Evolutionary conservation across 1,140 invertebrate species (phyloP).

Genomic region (Drosophila melanica): DNA sequence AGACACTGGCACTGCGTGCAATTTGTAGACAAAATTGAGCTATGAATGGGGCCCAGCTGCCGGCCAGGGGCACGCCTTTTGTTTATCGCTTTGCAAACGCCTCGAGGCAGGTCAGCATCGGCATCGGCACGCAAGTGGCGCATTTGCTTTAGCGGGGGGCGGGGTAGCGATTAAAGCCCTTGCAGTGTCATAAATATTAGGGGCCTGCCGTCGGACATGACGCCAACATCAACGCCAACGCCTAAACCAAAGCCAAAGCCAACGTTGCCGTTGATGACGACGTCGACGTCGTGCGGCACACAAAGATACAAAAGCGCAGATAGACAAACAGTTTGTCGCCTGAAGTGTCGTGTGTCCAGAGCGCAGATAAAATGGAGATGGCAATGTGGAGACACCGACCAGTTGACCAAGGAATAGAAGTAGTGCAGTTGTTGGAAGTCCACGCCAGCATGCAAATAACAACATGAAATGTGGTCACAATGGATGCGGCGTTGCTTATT

Average conservation of each 20-base stretch:
- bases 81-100: slow-evolving; percentile 28
- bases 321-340: slow-evolving; percentile 78
- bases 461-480: neutral
- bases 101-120: slow-evolving; percentile 31
- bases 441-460: slow-evolving; percentile 7
- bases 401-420: neutral
- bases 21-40: slow-evolving; percentile 49
- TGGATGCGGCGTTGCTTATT: neutral
- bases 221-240: slow-evolving; percentile 15
- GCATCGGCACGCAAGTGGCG: slow-evolving; percentile 23
- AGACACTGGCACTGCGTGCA: slow-evolving; percentile 26
- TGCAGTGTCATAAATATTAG: slow-evolving; percentile 73
- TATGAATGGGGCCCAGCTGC: slow-evolving; percentile 32
- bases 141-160: neutral
- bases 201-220: slow-evolving; percentile 49
- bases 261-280: slow-evolving; percentile 8
- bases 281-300: slow-evolving; percentile 43
- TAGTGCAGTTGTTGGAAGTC: neutral
- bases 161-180: slow-evolving; percentile 14
- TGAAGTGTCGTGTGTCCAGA: slow-evolving; percentile 50
- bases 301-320: slow-evolving; percentile 65
- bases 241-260: neutral
- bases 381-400: slow-evolving; percentile 3
- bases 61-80: slow-evolving; percentile 26
- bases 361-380: slow-evolving; percentile 17